Base-by-base conservation (phyloP, 2,113 vertebrate genomes). In the Murina feae region DNA sequence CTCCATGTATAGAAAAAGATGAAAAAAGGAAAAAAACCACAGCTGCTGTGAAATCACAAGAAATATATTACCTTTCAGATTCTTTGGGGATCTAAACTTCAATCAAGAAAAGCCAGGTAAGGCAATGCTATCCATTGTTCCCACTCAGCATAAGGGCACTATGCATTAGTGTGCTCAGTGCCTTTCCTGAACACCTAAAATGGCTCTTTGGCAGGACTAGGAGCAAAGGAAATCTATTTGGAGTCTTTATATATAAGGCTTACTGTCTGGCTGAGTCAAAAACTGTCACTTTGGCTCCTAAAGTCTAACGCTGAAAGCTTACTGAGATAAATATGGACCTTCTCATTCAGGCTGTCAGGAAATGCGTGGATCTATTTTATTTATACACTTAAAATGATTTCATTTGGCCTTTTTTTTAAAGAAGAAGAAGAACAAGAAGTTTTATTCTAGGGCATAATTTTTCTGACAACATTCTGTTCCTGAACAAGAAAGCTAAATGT, bases 161-260 rank as follows among this genome's bases (percentile, higher is more conserved):
- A 13, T 76, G 89, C 58, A 91, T 96, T 95, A 91, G 66, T 81
- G 79, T 82, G 37, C 76, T 95, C 89, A 91, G 91, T 1, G 2
- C 95, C 94, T 94, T 93, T 93, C 87, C 93, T 81, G 65, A 81
- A 92, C 95, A 97, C 84, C 86, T 93, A 94, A 97, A 97, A 96
- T 95, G 96, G 80, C 66, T 97, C 93, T 95, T 95, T 95, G 96
- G 95, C 95, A 97, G 86, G 53, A 92, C 76, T 68, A 94, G 89
- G 89, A 87, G 66, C 91, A 97, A 97, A 96, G 63, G 55, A 97
- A 97, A 97, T 96, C 94, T 97, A 97, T 96, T 97, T 95, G 94
- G 79, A 97, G 84, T 95, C 68, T 95, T 93, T 97, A 96, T 96
- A 93, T 96, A 91, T 96, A 93, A 95, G 89, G 32, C 39, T 95